Evolutionary conservation across 2,888 invertebrate genomes (phyloP).

Genomic region (Drosophila lutescens): DNA sequence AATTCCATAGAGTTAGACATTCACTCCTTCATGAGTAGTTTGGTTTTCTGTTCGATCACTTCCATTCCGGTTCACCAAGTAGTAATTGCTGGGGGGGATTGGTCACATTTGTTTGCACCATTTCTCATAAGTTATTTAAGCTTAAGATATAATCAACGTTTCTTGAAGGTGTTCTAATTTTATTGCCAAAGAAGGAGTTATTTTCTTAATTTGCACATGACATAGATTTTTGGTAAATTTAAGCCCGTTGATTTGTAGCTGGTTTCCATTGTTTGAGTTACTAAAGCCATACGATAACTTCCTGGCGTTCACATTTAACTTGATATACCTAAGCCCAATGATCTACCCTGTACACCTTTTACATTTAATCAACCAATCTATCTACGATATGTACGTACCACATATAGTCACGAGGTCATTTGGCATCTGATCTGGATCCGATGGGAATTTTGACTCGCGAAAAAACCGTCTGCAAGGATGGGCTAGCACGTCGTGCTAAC

Average conservation of each 20-base stretch:
- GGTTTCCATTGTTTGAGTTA: slow-evolving; percentile 28
- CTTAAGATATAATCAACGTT: background rate
- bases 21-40: slow-evolving; percentile 26
- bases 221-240: slow-evolving; percentile 14
- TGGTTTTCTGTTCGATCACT: slow-evolving; percentile 24
- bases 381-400: slow-evolving; percentile 45
- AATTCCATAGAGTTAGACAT: slow-evolving; percentile 6
- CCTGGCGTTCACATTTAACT: slow-evolving; percentile 20
- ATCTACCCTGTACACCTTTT: slow-evolving; percentile 28
- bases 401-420: slow-evolving; percentile 91
- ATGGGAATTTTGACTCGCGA: slow-evolving; percentile 87
- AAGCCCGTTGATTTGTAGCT: slow-evolving; percentile 28
- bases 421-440: slow-evolving; percentile 93
- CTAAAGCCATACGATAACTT: slow-evolving; percentile 21
- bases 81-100: slow-evolving; percentile 12
- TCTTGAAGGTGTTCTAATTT: background rate
- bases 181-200: slow-evolving; percentile 1
- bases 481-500: slow-evolving; percentile 84
- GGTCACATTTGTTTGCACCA: slow-evolving; percentile 20
- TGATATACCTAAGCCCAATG: slow-evolving; percentile 30
- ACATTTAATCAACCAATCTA: slow-evolving; percentile 46
- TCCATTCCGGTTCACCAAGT: slow-evolving; percentile 20
- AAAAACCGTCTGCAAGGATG: slow-evolving; percentile 83
- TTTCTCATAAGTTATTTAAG: slow-evolving; percentile 9
- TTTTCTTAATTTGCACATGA: slow-evolving; percentile 22